phyloP scores from a whole-genome alignment of 2,113 vertebrate genomes.

The Gadus chalcogrammus region DNA sequence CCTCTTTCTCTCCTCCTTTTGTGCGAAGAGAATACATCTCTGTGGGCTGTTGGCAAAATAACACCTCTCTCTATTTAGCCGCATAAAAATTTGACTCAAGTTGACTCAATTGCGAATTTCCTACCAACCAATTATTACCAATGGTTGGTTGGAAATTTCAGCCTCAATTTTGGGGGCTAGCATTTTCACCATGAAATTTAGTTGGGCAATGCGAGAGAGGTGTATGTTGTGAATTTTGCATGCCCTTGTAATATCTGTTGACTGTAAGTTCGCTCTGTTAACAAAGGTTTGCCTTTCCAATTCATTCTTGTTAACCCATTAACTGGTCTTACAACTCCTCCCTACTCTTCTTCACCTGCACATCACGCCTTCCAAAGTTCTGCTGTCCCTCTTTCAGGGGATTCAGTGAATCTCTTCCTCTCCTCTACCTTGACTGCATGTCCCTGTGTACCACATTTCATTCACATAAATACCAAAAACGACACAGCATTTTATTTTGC shows the following conservation, averaged over 20 bases:
- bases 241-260: slow-evolving; percentile 6
- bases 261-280: neutral
- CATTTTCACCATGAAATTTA: no score
- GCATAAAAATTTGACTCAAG: no score
- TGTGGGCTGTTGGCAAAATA: slow-evolving; percentile 63
- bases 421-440: slow-evolving; percentile 22
- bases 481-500: neutral
- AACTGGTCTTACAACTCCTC: slow-evolving; percentile 9
- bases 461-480: neutral
- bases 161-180: no score
- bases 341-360: slow-evolving; percentile 5
- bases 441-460: neutral
- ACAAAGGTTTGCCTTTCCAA: no score
- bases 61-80: slow-evolving; percentile 44
- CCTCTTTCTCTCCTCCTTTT: slow-evolving; percentile 37
- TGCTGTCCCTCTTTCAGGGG: neutral
- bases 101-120: no score
- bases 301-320: slow-evolving; percentile 26
- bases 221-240: slow-evolving; percentile 40
- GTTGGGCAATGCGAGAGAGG: slow-evolving; percentile 23
- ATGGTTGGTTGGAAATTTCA: no score
- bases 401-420: neutral
- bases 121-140: no score
- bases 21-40: slow-evolving; percentile 58
- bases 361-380: neutral